phyloP scores from a whole-genome alignment of 1,140 invertebrate genomes.

The Lordiphosa mommai region DNA sequence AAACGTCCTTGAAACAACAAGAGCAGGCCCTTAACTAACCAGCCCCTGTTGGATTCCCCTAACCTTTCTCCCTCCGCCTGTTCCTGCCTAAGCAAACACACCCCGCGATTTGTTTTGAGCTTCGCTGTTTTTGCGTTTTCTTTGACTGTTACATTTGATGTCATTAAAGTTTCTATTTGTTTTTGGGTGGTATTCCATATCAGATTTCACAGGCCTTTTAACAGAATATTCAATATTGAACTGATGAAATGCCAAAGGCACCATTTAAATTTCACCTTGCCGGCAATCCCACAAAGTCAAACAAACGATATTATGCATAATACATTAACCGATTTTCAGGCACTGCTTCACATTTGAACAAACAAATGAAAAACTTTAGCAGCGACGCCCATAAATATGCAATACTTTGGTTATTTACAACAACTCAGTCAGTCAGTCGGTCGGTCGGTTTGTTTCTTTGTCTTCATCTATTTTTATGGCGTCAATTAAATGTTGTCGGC shows the following conservation, averaged over 20 bases:
- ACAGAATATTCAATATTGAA: not conserved
- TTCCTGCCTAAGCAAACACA: not conserved
- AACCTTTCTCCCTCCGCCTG: conserved; percentile 4
- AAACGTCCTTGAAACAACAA: conserved; percentile 27
- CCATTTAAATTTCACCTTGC: conserved; percentile 5
- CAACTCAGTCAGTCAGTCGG: too few species aligned
- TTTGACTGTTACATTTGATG: conserved; percentile 13
- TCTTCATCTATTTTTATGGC: too few species aligned
- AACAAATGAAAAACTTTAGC: not conserved
- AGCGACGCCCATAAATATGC: too few species aligned
- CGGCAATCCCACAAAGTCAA: too few species aligned
- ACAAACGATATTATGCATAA: conserved; percentile 13
- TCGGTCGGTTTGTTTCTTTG: too few species aligned
- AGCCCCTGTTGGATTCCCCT: conserved; percentile 8
- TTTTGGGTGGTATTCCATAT: too few species aligned
- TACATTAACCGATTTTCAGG: conserved; percentile 18
- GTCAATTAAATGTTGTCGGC: too few species aligned
- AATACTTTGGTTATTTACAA: too few species aligned
- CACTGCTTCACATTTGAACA: conserved; percentile 3
- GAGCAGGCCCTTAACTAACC: conserved; percentile 1
- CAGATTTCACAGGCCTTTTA: not conserved
- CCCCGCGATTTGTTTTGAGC: too few species aligned
- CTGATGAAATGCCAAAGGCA: not conserved
- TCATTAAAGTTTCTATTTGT: conserved; percentile 28
- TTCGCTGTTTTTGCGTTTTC: too few species aligned